A percentile compares a stretch with the other conserved stretches of the same genome.
Conservation (phyloP, 30 jellyfish, hydroid and myxozoan species). For the Turritopsis rubra region DNA sequence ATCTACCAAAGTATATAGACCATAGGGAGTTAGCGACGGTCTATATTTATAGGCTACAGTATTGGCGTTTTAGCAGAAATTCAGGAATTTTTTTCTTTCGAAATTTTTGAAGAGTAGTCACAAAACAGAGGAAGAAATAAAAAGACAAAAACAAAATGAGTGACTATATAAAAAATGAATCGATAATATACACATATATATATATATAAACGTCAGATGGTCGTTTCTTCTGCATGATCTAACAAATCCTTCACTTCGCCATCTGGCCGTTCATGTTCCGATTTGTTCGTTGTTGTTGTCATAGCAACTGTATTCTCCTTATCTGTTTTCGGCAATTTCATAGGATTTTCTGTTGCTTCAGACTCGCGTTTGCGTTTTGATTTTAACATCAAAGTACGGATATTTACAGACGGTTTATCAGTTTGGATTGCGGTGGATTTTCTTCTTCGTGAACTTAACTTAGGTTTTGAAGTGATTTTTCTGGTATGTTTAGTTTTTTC, state of each 20-base stretch:
- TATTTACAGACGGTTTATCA: constrained; percentile 8
- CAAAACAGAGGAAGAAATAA: no score
- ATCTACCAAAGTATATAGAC: no score
- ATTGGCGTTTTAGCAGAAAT: no score
- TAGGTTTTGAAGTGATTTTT: background rate
- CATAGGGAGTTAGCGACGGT: no score
- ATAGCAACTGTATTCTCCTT: constrained; percentile 5
- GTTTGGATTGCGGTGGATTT: background rate
- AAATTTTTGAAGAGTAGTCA: no score
- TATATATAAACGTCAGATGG: background rate
- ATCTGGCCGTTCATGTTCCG: background rate
- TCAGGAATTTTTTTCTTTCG: no score
- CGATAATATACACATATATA: background rate
- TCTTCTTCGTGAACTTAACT: background rate
- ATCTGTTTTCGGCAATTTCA: constrained; percentile 7
- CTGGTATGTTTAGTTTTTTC: background rate
- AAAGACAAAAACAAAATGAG: no score
- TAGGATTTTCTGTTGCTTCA: background rate
- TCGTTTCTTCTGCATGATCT: constrained; percentile 25
- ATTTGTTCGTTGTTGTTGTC: background rate
- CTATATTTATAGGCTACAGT: no score
- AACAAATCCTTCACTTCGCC: constrained; percentile 21
- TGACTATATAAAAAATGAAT: background rate
- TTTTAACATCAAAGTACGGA: constrained; percentile 4
- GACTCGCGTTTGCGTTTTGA: constrained; percentile 1